Evolutionary conservation across 2,113 vertebrate genomes (phyloP), one percentile per base, ranked within the genome.

Genomic region (Onychostruthus taczanowskii): DNA sequence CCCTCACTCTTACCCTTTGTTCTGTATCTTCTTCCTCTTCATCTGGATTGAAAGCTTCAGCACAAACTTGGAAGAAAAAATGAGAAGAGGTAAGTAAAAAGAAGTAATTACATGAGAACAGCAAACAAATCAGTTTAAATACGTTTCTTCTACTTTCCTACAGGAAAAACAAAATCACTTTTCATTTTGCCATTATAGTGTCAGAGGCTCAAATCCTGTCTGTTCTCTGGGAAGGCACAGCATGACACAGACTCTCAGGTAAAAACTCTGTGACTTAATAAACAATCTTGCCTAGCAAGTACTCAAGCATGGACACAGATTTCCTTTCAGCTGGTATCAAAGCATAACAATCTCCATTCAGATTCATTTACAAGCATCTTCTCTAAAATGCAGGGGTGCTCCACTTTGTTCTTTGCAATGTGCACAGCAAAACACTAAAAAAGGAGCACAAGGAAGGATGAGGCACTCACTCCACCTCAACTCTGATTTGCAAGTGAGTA

Each of bases 11-110:
- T 96, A 99, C 98, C 98, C 98, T 98, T 95, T 99, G 99, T 91
- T 99, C 99, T n/a, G 98, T 98, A 94, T 99, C 99, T 93, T 99
- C 99, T 3, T 99, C 99, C 33, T 99, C 99, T 2, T 99, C 99
- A 91, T 99, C 99, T 96, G 99, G 99, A 95, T 99, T 99, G 93
- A 98, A 99, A 33, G 99, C 98, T 97, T 99, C 99, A 35, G 99
- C 99, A 98, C 99, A 99, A 86, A 99, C 99, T 99, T 94, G 77
- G 77, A 81, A 96, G 80, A 90, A 79, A 95, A 72, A 77, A 27
- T 85, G 33, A 87, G 50, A 68, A 6, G 44, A 75, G 31, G 88
- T 69, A 69, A 84, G 61, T 87, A 78, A 76, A 90, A 84, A 63
- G 20, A 26, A 76, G 41, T 21, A 53, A 39, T 73, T 77, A 84